phyloP scores from a whole-genome alignment of 1,140 invertebrate genomes.

The Popillia japonica region DNA sequence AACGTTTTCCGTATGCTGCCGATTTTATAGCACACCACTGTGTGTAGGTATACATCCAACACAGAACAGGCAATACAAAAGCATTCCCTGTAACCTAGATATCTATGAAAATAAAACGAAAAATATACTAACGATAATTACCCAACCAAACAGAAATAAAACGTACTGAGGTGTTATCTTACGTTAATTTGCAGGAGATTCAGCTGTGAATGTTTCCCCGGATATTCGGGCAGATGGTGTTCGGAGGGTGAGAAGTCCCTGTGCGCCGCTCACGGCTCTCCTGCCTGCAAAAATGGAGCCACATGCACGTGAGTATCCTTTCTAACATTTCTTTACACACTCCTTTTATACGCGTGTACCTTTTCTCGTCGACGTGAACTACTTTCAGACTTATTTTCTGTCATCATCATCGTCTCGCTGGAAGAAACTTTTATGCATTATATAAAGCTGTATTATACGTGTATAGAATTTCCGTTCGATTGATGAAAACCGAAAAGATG shows the following conservation, averaged over 20 bases:
- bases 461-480: too few species aligned
- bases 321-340: not conserved
- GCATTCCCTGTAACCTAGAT: too few species aligned
- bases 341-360: not conserved
- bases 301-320: constrained; percentile 74
- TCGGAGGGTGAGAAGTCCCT: constrained; percentile 71
- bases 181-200: constrained; percentile 61
- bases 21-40: too few species aligned
- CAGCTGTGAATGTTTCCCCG: constrained; percentile 78
- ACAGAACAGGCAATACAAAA: too few species aligned
- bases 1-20: too few species aligned
- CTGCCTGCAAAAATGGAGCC: constrained; percentile 77
- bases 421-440: not conserved
- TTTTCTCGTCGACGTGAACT: not conserved
- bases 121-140: constrained; percentile 23
- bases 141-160: constrained; percentile 30
- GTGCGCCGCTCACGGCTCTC: constrained; percentile 69
- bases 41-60: too few species aligned
- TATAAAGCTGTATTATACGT: not conserved
- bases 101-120: constrained; percentile 7
- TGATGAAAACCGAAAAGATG: too few species aligned
- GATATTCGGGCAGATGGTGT: constrained; percentile 75
- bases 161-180: constrained; percentile 47
- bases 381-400: constrained; percentile 4
- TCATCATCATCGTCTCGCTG: not conserved